Percentiles rank a stretch among this genome's conserved stretches.
These are phyloP conservation scores for Neopipo cinnamomea DNA, from an alignment of 2,113 vertebrate genomes.

Conservation along the genomic window DNA sequence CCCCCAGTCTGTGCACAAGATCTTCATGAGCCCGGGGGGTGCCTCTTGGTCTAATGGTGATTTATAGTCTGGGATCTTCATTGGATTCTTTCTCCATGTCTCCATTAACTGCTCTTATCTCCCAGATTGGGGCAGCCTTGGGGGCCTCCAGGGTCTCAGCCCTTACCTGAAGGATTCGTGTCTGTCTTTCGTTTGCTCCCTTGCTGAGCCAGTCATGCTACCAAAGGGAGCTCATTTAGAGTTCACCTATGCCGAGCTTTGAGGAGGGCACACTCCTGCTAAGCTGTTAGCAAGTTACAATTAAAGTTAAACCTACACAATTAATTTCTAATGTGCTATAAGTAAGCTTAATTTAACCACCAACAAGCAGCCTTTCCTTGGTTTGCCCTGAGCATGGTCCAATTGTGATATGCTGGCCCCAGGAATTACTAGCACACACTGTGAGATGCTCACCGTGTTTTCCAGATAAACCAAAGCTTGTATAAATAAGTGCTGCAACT, in stretches of 20 bases:
- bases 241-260: background rate
- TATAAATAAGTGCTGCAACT: background rate
- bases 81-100: background rate
- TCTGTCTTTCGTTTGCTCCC: background rate
- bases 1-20: background rate
- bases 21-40: rapidly evolving
- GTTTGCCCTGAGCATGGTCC: background rate
- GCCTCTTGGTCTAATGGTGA: rapidly evolving
- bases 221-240: background rate
- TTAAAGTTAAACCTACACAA: background rate
- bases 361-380: background rate
- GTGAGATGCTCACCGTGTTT: background rate
- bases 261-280: background rate
- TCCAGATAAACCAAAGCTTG: background rate
- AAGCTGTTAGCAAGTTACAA: background rate
- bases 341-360: background rate
- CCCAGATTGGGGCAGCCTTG: background rate
- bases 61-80: background rate
- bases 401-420: background rate
- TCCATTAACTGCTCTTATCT: background rate
- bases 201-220: background rate
- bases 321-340: background rate
- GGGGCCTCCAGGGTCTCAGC: background rate
- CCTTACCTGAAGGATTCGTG: background rate
- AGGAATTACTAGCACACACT: background rate